Conservation (phyloP, 2,888 invertebrate species). For the Macrosoma leucophasiata region DNA sequence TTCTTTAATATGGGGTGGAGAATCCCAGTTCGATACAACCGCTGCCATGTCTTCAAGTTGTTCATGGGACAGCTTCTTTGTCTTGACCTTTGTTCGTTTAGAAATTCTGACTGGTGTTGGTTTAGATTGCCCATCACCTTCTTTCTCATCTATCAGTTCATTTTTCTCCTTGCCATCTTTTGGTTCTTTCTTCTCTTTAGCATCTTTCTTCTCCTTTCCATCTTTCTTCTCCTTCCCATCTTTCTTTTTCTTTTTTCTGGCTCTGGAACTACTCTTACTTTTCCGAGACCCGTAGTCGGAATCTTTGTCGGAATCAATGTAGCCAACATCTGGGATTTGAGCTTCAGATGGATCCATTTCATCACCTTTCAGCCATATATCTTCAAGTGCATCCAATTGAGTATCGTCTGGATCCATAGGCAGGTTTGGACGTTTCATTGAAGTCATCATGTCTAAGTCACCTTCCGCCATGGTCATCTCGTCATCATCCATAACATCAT, state of each 20-base stretch:
- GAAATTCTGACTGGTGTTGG: constrained; percentile 4
- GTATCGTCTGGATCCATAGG: constrained; percentile 80
- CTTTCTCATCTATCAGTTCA: constrained; percentile 5
- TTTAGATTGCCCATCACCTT: constrained; percentile 25
- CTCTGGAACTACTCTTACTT: constrained; percentile 36
- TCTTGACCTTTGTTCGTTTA: constrained; percentile 34
- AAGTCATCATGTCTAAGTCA: constrained; percentile 69
- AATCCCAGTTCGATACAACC: constrained; percentile 54
- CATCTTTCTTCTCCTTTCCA: constrained; percentile 22
- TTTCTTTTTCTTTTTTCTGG: constrained; percentile 37
- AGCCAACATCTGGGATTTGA: constrained; percentile 61
- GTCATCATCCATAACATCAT: constrained; percentile 72
- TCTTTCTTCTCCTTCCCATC: constrained; percentile 25
- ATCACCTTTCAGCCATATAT: constrained; percentile 87
- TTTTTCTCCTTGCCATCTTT: constrained; percentile 24
- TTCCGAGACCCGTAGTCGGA: constrained; percentile 60
- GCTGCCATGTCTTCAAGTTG: constrained; percentile 52
- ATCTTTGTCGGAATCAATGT: constrained; percentile 65
- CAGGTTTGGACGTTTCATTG: constrained; percentile 61
- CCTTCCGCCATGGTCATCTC: constrained; percentile 74
- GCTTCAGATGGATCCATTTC: constrained; percentile 80
- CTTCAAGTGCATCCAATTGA: constrained; percentile 83
- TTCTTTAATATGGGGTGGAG: constrained; percentile 46
- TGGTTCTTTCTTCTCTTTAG: constrained; percentile 20
- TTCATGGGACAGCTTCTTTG: constrained; percentile 52